These are phyloP conservation scores for Sepiola atlantica DNA, from an alignment of 2,888 invertebrate genomes.

Conservation along the genomic window DNA sequence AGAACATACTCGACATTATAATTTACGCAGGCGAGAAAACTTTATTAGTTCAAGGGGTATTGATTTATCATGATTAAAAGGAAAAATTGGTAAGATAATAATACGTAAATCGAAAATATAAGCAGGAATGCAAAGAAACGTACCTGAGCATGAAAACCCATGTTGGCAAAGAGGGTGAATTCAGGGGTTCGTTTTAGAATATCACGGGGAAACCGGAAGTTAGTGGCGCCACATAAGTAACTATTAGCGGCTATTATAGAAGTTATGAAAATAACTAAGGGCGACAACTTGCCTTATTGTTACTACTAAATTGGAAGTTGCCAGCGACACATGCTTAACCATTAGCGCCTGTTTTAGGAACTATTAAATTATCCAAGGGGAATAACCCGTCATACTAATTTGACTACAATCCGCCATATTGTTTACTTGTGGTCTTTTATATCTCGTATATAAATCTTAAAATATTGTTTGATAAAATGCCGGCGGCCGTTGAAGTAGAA, in stretches of 20 bases:
- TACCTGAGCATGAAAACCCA: constrained; percentile 69
- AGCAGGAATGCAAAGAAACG: neutral
- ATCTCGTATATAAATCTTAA: neutral
- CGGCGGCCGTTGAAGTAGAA: neutral
- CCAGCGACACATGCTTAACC: no score
- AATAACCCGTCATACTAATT: neutral
- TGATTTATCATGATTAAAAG: neutral
- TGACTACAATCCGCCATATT: neutral
- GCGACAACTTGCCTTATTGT: neutral
- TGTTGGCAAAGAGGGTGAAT: constrained; percentile 63
- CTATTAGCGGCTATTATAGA: neutral
- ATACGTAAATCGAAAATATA: neutral
- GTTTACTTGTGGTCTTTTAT: neutral
- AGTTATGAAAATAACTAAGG: neutral
- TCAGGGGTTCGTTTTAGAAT: constrained; percentile 57
- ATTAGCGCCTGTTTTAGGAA: neutral
- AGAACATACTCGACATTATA: neutral
- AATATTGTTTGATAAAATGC: constrained; percentile 35
- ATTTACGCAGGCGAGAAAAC: neutral
- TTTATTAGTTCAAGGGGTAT: neutral
- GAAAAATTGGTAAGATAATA: neutral
- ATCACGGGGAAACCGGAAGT: constrained; percentile 53
- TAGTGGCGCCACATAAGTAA: neutral
- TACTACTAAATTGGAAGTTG: no score
- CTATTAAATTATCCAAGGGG: neutral